A percentile compares a stretch with the other conserved stretches of the same genome.
phyloP scores from a whole-genome alignment of 2,797 vertebrate species.

The Anabas testudineus region DNA sequence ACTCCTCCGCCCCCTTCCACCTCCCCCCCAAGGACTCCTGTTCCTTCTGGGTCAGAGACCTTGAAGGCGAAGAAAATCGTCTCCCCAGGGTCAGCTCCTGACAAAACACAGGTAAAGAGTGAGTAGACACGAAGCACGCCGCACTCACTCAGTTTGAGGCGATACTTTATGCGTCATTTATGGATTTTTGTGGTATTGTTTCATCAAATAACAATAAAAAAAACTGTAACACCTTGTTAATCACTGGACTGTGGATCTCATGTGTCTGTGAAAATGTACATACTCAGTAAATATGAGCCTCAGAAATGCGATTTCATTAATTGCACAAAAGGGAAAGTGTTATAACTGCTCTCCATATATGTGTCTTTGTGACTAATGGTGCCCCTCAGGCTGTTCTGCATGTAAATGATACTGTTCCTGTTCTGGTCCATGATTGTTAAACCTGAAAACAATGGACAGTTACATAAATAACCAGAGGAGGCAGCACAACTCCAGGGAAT shows the following conservation, averaged over 20 bases:
- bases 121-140: slow-evolving; percentile 7
- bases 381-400: slow-evolving; percentile 83
- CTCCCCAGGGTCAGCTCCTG: slow-evolving; percentile 88
- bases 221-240: no score
- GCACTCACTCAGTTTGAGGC: not conserved
- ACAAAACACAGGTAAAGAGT: slow-evolving; percentile 40
- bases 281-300: no score
- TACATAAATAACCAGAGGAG: slow-evolving; percentile 24
- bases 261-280: no score
- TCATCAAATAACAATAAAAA: no score
- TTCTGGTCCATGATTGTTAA: slow-evolving; percentile 76
- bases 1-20: slow-evolving; percentile 81
- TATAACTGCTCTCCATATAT: no score
- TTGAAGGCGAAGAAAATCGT: slow-evolving; percentile 87
- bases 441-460: slow-evolving; percentile 68
- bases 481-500: slow-evolving; percentile 18
- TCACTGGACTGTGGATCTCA: no score
- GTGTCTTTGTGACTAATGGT: no score
- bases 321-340: no score
- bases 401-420: no score
- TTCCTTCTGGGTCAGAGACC: slow-evolving; percentile 88
- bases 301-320: no score
- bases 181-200: no score
- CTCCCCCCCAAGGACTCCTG: slow-evolving; percentile 82
- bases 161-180: not conserved